Evolutionary conservation across 1,140 invertebrate genomes (phyloP).

Genomic region (Eciton burchellii): DNA sequence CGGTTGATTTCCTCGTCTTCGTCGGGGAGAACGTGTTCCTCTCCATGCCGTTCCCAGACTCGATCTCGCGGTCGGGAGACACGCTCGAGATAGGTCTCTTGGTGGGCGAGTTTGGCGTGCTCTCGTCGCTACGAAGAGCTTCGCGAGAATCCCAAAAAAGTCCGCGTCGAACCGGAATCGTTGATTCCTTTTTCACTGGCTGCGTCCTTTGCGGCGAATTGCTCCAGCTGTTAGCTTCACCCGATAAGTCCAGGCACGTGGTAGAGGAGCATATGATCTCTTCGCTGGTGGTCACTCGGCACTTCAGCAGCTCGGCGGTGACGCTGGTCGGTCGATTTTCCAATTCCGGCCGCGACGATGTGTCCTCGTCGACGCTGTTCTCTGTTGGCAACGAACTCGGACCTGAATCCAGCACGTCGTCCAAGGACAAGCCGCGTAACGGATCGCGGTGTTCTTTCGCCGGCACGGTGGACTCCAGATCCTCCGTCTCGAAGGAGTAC

Average conservation of each 20-base stretch:
- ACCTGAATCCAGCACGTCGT: conserved; percentile 79
- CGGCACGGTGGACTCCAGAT: conserved; percentile 72
- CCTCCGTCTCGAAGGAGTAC: conserved; percentile 84
- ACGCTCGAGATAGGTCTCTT: conserved; percentile 74
- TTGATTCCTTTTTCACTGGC: conserved; percentile 61
- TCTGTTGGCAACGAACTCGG: conserved; percentile 78
- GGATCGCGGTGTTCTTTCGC: conserved; percentile 73
- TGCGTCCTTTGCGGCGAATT: conserved; percentile 76
- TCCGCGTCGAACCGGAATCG: conserved; percentile 30
- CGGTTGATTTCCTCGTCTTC: conserved; percentile 76
- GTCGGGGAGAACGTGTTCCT: conserved; percentile 70
- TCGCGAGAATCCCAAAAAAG: conserved; percentile 38
- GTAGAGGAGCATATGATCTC: conserved; percentile 79
- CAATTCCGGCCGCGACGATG: conserved; percentile 48
- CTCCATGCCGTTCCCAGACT: conserved; percentile 33
- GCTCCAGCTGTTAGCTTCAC: conserved; percentile 77
- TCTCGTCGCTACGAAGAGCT: conserved; percentile 72
- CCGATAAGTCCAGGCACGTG: conserved; percentile 75
- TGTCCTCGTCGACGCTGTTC: conserved; percentile 56
- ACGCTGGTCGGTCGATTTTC: conserved; percentile 52
- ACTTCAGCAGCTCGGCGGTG: conserved; percentile 78
- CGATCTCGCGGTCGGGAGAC: conserved; percentile 64
- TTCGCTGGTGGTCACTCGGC: conserved; percentile 82
- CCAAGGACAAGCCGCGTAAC: conserved; percentile 76
- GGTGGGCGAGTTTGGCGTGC: conserved; percentile 78